phyloP scores from a whole-genome alignment of 2,797 vertebrate species.

The Sebastes goodei region DNA sequence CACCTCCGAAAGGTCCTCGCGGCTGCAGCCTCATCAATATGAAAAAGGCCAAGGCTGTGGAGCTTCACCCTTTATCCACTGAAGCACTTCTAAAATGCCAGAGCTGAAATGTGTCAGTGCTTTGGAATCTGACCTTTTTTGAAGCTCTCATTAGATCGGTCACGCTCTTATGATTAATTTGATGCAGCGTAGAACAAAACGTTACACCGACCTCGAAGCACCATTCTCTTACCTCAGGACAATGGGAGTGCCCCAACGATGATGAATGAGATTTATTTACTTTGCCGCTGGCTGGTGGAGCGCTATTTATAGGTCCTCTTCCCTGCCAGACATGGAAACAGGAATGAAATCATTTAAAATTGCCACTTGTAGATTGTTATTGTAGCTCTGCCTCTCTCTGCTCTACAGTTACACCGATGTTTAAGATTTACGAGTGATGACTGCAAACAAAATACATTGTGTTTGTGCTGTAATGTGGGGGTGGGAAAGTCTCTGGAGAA shows the following conservation, averaged over 20 bases:
- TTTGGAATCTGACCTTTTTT: slow-evolving; percentile 73
- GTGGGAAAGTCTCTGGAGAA: slow-evolving; percentile 46
- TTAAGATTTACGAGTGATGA: slow-evolving; percentile 25
- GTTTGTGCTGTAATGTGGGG: slow-evolving; percentile 16
- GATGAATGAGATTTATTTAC: slow-evolving; percentile 75
- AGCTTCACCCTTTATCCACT: slow-evolving; percentile 36
- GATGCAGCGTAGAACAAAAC: slow-evolving; percentile 37
- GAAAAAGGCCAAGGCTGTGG: slow-evolving; percentile 27
- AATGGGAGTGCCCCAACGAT: slow-evolving; percentile 39
- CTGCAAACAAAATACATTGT: slow-evolving; percentile 19
- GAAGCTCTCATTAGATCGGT: slow-evolving; percentile 59
- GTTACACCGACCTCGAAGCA: slow-evolving; percentile 33
- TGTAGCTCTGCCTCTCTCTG: slow-evolving; percentile 30
- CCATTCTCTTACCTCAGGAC: slow-evolving; percentile 42
- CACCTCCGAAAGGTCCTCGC: slow-evolving; percentile 20
- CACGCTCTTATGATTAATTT: slow-evolving; percentile 66
- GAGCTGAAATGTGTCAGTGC: slow-evolving; percentile 47
- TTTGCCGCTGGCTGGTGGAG: slow-evolving; percentile 36
- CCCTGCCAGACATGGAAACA: slow-evolving; percentile 64
- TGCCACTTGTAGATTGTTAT: slow-evolving; percentile 44
- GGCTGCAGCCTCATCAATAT: slow-evolving; percentile 38
- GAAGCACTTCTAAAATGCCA: slow-evolving; percentile 55
- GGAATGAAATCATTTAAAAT: slow-evolving; percentile 55
- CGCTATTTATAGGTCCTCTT: slow-evolving; percentile 73
- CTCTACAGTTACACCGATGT: slow-evolving; percentile 28